Percentiles rank a stretch among this genome's conserved stretches.
phyloP scores from a whole-genome alignment of 2,888 invertebrate species.

The Drosophila pseudotakahashii region DNA sequence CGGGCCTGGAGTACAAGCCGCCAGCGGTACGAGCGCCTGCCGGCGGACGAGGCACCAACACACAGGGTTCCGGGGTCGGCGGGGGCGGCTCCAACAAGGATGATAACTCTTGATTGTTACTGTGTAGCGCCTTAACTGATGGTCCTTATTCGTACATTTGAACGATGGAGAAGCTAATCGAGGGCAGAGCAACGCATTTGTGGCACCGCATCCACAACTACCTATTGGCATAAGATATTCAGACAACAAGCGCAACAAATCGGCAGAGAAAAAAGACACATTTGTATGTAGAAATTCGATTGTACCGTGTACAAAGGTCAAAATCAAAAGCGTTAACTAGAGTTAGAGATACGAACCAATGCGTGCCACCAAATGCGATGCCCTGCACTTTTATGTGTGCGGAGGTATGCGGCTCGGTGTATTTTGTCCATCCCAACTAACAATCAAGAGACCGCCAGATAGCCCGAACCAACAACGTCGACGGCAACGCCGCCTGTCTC shows the following conservation, averaged over 20 bases:
- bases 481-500: constrained; percentile 55
- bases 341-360: constrained; percentile 15
- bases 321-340: constrained; percentile 47
- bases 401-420: constrained; percentile 64
- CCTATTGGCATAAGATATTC: constrained; percentile 69
- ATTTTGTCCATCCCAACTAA: constrained; percentile 58
- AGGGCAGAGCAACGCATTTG: constrained; percentile 84
- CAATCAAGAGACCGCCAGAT: constrained; percentile 67
- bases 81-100: constrained; percentile 91
- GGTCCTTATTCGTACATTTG: constrained; percentile 92
- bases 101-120: constrained; percentile 99
- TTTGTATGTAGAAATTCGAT: constrained; percentile 28
- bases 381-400: constrained; percentile 83
- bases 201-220: constrained; percentile 61
- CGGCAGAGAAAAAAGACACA: constrained; percentile 23
- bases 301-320: constrained; percentile 37
- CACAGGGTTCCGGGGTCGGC: constrained; percentile 87
- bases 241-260: constrained; percentile 16
- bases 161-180: constrained; percentile 84
- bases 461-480: constrained; percentile 19
- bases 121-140: constrained; percentile 99
- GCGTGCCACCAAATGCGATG: constrained; percentile 71
- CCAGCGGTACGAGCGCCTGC: constrained; percentile 87
- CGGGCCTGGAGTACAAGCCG: constrained; percentile 97
- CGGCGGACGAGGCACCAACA: constrained; percentile 84